These are phyloP conservation scores for Echiichthys vipera DNA, from an alignment of 2,797 vertebrate genomes.

Conservation along the genomic window DNA sequence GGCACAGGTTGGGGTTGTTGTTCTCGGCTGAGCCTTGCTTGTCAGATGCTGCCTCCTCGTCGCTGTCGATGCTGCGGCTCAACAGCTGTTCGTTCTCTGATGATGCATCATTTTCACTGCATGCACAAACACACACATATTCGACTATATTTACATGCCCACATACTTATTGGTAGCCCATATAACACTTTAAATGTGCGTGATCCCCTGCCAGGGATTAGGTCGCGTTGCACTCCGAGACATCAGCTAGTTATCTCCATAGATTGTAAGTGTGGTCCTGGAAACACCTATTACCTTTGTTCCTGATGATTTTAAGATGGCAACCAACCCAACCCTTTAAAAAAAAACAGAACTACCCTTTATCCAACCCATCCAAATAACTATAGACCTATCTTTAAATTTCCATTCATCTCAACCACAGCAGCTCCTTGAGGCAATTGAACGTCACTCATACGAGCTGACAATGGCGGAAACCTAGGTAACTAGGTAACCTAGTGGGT, in stretches of 20 bases:
- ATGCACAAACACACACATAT: constrained; percentile 17
- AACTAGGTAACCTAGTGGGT: too few species aligned
- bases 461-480: too few species aligned
- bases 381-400: too few species aligned
- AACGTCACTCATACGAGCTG: too few species aligned
- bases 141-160: constrained; percentile 4
- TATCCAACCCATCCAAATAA: too few species aligned
- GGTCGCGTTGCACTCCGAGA: background rate
- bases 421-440: too few species aligned
- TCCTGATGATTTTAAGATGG: too few species aligned
- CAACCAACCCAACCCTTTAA: too few species aligned
- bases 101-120: constrained; percentile 96
- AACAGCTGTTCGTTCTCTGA: constrained; percentile 97
- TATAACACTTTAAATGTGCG: background rate
- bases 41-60: constrained; percentile 93
- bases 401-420: too few species aligned
- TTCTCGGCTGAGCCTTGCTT: constrained; percentile 87
- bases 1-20: constrained; percentile 65
- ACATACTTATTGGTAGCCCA: constrained; percentile 1
- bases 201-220: background rate
- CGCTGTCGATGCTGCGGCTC: constrained; percentile 97
- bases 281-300: too few species aligned
- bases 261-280: too few species aligned
- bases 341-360: too few species aligned
- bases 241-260: background rate